Conservation (phyloP, 1,140 invertebrate genomes). For the Cylas formicarius region DNA sequence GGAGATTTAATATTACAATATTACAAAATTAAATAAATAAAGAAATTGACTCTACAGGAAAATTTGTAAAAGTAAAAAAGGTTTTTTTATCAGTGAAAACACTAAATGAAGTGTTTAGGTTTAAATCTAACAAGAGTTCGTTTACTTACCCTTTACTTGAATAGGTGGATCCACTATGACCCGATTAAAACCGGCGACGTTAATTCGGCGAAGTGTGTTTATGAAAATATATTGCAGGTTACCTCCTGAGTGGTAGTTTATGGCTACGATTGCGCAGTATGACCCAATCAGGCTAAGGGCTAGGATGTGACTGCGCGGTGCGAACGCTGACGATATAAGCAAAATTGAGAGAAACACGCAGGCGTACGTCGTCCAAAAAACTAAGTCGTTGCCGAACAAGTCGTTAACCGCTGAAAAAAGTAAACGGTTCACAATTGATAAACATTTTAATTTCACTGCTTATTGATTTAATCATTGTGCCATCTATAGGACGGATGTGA, state of each 20-base stretch:
- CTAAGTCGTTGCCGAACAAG: slow-evolving; percentile 48
- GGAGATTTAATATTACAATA: neutral
- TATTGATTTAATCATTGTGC: too few species aligned
- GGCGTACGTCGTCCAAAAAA: slow-evolving; percentile 57
- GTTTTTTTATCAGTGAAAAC: too few species aligned
- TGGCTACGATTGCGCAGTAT: slow-evolving; percentile 52
- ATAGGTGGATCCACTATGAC: slow-evolving; percentile 56
- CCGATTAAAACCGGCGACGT: slow-evolving; percentile 49
- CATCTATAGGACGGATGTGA: too few species aligned
- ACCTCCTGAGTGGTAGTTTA: slow-evolving; percentile 58
- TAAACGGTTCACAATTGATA: slow-evolving; percentile 8
- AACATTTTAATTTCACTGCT: too few species aligned
- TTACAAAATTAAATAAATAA: too few species aligned
- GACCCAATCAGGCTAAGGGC: slow-evolving; percentile 55
- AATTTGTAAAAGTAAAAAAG: too few species aligned
- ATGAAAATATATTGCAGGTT: slow-evolving; percentile 64
- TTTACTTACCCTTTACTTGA: slow-evolving; percentile 52
- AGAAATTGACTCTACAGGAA: too few species aligned
- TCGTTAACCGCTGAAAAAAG: slow-evolving; percentile 48
- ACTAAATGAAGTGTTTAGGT: too few species aligned
- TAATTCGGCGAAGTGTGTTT: slow-evolving; percentile 55
- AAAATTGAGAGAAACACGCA: slow-evolving; percentile 47
- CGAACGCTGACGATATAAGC: slow-evolving; percentile 46
- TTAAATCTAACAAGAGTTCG: too few species aligned
- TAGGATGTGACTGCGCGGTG: slow-evolving; percentile 53